Percentiles rank a stretch among this genome's conserved stretches.
phyloP scores from a whole-genome alignment of 2,888 invertebrate genomes.

The Laothoe populi region DNA sequence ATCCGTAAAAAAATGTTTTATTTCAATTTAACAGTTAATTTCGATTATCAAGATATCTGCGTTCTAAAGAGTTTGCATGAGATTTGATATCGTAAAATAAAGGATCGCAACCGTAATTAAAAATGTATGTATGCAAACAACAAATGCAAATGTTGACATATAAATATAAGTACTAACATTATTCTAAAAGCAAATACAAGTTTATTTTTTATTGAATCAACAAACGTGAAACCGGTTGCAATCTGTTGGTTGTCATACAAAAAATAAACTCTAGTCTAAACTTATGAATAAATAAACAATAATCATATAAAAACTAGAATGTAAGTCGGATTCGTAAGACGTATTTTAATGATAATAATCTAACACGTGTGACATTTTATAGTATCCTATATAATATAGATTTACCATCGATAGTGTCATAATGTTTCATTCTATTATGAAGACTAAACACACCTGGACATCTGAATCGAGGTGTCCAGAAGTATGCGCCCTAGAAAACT shows the following conservation, averaged over 20 bases:
- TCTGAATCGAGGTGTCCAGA: no score
- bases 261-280: not conserved
- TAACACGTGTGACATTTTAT: not conserved
- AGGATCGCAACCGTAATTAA: not conserved
- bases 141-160: slow-evolving; percentile 13
- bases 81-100: not conserved
- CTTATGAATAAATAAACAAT: slow-evolving; percentile 10
- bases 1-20: no score
- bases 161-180: not conserved
- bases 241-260: slow-evolving; percentile 3
- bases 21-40: no score
- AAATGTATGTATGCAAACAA: not conserved
- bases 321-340: not conserved
- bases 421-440: not conserved
- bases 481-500: no score
- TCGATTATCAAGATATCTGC: no score
- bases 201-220: not conserved
- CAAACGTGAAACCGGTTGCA: slow-evolving; percentile 3
- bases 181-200: not conserved
- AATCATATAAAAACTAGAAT: not conserved
- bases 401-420: not conserved
- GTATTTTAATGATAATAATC: not conserved
- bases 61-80: no score
- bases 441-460: no score
- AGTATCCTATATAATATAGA: not conserved